Evolutionary conservation across 1,140 invertebrate genomes (phyloP).

Genomic region (Telenomus remus): DNA sequence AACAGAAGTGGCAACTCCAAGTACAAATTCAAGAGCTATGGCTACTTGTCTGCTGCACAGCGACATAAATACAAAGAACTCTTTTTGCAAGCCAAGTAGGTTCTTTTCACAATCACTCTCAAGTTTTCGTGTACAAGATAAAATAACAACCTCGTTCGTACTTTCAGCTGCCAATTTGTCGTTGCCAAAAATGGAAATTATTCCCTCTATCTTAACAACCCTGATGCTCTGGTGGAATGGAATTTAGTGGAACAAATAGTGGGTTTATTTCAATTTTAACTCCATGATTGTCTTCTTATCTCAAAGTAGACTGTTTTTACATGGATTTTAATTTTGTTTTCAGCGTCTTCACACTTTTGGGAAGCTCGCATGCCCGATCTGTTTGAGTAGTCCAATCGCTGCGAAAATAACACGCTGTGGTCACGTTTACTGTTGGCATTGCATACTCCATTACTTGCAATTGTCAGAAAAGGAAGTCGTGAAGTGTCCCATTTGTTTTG

Average conservation of each 20-base stretch:
- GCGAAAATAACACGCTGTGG: slow-evolving; percentile 96
- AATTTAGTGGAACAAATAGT: slow-evolving; percentile 93
- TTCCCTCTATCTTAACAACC: slow-evolving; percentile 84
- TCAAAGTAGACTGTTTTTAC: no score
- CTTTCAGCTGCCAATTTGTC: slow-evolving; percentile 94
- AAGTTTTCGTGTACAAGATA: no score
- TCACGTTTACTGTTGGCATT: slow-evolving; percentile 97
- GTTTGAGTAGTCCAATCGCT: slow-evolving; percentile 87
- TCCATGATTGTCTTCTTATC: no score
- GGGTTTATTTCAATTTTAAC: slow-evolving; percentile 74
- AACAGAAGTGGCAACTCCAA: slow-evolving; percentile 58
- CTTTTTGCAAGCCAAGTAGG: slow-evolving; percentile 94
- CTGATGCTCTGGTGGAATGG: slow-evolving; percentile 94
- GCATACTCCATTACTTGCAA: slow-evolving; percentile 93
- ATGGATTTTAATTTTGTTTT: slow-evolving; percentile 40
- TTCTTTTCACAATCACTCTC: slow-evolving; percentile 4
- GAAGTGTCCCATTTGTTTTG: slow-evolving; percentile 92
- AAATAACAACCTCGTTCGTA: no score
- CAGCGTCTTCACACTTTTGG: slow-evolving; percentile 80
- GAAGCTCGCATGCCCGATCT: slow-evolving; percentile 91
- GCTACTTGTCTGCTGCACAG: slow-evolving; percentile 73
- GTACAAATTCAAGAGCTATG: slow-evolving; percentile 68
- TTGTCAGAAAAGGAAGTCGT: slow-evolving; percentile 85
- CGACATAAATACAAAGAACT: slow-evolving; percentile 91
- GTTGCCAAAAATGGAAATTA: slow-evolving; percentile 88